Base-by-base conservation (phyloP, 30 jellyfish, hydroid and myxozoan species). In the Cassiopea andromeda region DNA sequence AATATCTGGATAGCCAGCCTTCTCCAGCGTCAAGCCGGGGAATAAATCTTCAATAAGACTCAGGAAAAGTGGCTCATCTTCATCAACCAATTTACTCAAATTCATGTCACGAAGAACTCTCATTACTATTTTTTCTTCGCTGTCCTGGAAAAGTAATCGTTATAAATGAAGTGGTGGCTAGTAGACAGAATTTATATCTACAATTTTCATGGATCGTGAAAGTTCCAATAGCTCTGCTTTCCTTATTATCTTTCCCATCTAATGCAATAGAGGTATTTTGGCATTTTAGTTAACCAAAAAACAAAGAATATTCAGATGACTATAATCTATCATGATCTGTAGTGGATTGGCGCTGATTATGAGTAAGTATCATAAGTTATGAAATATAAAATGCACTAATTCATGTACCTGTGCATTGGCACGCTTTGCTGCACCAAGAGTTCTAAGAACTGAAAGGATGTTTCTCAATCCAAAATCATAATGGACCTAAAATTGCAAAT, bases 61-160 rank as follows among this genome's bases (percentile, higher is more conserved):
- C 89, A 93, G 46, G 80, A 93, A 93, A 76, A 93, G 73, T 7
- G 98, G 97, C 88, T 93, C 98, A 70, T 93, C 98, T 85, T 93
- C 98, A 82, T 93, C 98, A 68, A 93, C 97, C 87, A 92, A 91
- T 79, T 92, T 92, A 89, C 97, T 92, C 78, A 93, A 81, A 59
- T 93, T 93, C 98, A 93, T 93, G 89, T 93, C 98, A 38, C 98
- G 95, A 10, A 93, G 90, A 61, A 93, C 98, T 85, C 97, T 80
- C 98, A 93, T 93, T 3, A 93, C 97, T 43, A 93, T 93, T 81
- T 93, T 93, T 54, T 93, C 95, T 79, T 93, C 98, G 61, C 98
- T 93, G 95, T 93, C 98, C 97, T 91, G 90, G 2, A 44, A 47
- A 14, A 50, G 5, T 5, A 50, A 50, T 50, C 64, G 64, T 5